Evolutionary conservation across 1,140 invertebrate species (phyloP).

Genomic region (Papilio xuthus): DNA sequence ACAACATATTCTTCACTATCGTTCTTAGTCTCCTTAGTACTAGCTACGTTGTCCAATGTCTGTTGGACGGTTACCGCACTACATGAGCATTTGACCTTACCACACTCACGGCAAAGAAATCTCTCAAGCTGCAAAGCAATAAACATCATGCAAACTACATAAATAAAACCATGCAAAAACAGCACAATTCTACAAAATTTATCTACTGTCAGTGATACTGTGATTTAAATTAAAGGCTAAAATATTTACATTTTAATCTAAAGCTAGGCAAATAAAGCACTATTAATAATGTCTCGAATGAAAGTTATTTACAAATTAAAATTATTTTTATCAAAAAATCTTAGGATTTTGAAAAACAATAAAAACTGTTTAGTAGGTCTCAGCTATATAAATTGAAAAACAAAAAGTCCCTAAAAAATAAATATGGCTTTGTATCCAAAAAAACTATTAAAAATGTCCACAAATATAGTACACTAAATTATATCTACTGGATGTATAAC

Average conservation of each 20-base stretch:
- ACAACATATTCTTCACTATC: constrained; percentile 46
- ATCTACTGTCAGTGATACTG: background rate
- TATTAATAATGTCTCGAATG: background rate
- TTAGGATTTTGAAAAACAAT: background rate
- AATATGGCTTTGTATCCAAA: background rate
- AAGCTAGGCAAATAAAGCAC: background rate
- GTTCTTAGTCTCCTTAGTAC: constrained; percentile 38
- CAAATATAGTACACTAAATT: background rate
- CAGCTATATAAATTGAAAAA: background rate
- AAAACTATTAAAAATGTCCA: no score
- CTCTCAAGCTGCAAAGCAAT: constrained; percentile 83
- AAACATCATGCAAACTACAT: constrained; percentile 79
- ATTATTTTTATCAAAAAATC: background rate
- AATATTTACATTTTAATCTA: constrained; percentile 2
- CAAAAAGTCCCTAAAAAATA: background rate
- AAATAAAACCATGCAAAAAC: constrained; percentile 64
- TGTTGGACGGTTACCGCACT: constrained; percentile 45
- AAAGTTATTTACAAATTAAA: constrained; percentile 12
- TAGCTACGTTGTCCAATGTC: constrained; percentile 28
- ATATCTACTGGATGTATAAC: background rate
- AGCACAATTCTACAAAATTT: constrained; percentile 34
- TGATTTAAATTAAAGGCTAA: background rate
- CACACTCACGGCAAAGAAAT: constrained; percentile 83
- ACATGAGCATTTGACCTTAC: constrained; percentile 82
- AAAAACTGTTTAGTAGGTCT: background rate